These are phyloP conservation scores for Caenorhabditis latens DNA, from an alignment of 1,140 invertebrate genomes.

Conservation along the genomic window DNA sequence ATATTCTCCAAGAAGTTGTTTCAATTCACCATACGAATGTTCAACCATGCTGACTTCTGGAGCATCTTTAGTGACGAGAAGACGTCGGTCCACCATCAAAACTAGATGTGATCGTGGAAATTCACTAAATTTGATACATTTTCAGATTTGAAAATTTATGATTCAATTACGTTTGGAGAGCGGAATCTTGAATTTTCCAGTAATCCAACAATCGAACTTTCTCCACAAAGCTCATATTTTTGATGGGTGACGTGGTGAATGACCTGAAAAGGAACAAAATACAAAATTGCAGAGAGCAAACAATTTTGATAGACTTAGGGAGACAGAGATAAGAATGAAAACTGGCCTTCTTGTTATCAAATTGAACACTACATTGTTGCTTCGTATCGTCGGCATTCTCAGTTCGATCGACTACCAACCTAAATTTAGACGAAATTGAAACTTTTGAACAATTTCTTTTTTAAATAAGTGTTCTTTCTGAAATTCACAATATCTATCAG, in stretches of 20 bases:
- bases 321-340: slow-evolving; percentile 40
- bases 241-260: neutral
- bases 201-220: slow-evolving; percentile 69
- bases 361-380: slow-evolving; percentile 35
- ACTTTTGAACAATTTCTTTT: neutral
- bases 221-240: slow-evolving; percentile 61
- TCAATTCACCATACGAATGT: slow-evolving; percentile 44
- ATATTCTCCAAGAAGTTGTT: slow-evolving; percentile 58
- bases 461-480: neutral
- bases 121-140: slow-evolving; percentile 58
- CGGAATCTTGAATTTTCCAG: slow-evolving; percentile 70
- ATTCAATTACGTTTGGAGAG: slow-evolving; percentile 57
- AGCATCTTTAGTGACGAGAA: slow-evolving; percentile 64
- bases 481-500: neutral
- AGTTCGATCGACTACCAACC: too few species aligned
- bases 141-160: neutral
- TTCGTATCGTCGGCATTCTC: slow-evolving; percentile 7
- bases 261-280: slow-evolving; percentile 29
- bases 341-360: slow-evolving; percentile 60
- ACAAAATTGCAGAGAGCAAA: neutral
- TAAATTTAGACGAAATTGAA: too few species aligned
- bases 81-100: slow-evolving; percentile 70
- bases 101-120: slow-evolving; percentile 66
- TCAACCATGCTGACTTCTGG: slow-evolving; percentile 49
- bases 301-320: slow-evolving; percentile 51